A percentile compares a stretch with the other conserved stretches of the same genome.
Evolutionary conservation across 2,797 vertebrate genomes (phyloP).

Genomic region (Halcyon leucocephala): DNA sequence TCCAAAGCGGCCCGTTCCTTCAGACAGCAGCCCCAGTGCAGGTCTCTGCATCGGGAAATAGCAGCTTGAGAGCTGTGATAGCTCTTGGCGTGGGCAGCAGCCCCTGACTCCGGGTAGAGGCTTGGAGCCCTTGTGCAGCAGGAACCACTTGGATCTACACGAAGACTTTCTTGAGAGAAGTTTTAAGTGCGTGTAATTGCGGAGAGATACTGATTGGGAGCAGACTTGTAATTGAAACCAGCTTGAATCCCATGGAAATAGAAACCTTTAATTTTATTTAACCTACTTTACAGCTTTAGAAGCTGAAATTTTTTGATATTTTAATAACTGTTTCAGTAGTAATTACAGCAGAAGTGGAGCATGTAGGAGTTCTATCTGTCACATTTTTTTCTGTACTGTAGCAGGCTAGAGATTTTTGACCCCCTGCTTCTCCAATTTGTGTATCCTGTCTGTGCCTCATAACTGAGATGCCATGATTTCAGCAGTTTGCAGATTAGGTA

Average conservation of each 20-base stretch:
- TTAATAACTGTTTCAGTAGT: not conserved
- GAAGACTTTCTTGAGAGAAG: not conserved
- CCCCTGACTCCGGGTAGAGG: accelerated
- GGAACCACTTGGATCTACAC: accelerated
- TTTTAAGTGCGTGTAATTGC: not conserved
- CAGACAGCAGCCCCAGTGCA: too few relatives aligned
- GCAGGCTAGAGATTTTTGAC: not conserved
- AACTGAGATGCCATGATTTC: not conserved
- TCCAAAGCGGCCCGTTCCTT: not conserved
- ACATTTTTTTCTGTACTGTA: not conserved
- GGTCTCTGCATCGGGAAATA: accelerated
- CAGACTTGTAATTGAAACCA: not conserved
- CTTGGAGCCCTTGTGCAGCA: not conserved
- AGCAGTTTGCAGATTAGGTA: not conserved
- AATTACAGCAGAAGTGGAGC: not conserved
- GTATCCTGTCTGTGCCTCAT: not conserved
- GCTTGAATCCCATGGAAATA: not conserved
- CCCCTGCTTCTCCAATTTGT: not conserved
- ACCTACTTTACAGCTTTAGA: not conserved
- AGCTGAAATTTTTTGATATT: not conserved
- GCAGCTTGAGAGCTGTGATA: accelerated
- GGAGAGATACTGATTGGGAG: not conserved
- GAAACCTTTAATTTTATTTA: constrained; percentile 26
- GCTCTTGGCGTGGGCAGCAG: not conserved
- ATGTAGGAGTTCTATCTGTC: not conserved